Evolutionary conservation across 2,113 vertebrate genomes (phyloP).

Genomic region (Hylia prasina): DNA sequence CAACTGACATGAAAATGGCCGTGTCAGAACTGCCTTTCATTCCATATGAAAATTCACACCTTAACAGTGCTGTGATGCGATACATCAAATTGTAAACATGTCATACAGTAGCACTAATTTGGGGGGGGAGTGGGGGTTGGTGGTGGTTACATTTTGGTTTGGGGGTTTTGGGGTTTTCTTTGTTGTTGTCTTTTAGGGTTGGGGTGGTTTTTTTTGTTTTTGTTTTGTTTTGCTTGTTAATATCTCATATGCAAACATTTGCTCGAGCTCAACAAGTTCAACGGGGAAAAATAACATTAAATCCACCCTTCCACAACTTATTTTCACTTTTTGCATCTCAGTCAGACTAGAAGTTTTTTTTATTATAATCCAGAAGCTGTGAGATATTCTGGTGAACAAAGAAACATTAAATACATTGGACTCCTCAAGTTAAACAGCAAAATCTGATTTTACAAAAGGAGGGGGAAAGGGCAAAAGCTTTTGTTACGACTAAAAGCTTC

Average conservation of each 20-base stretch:
- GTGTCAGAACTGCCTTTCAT: neutral
- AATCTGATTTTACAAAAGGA: neutral
- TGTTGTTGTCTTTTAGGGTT: neutral
- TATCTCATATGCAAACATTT: neutral
- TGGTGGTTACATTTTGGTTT: neutral
- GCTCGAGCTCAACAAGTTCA: neutral
- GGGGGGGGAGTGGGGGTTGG: accelerated
- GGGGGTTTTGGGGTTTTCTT: neutral
- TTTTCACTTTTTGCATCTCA: neutral
- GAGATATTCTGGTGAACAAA: neutral
- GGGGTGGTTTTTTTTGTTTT: neutral
- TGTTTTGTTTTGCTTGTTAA: neutral
- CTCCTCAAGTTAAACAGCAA: neutral
- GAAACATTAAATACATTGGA: neutral
- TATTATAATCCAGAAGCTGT: neutral
- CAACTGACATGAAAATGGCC: neutral
- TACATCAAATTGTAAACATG: neutral
- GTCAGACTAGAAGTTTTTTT: neutral
- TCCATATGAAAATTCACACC: neutral
- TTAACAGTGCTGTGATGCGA: neutral
- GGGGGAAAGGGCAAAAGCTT: accelerated
- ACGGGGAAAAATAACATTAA: neutral
- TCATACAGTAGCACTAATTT: neutral
- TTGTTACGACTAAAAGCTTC: neutral
- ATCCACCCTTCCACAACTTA: neutral